Conservation (phyloP, 1,140 invertebrate genomes). For the Phymorhynchus buccinoides region DNA sequence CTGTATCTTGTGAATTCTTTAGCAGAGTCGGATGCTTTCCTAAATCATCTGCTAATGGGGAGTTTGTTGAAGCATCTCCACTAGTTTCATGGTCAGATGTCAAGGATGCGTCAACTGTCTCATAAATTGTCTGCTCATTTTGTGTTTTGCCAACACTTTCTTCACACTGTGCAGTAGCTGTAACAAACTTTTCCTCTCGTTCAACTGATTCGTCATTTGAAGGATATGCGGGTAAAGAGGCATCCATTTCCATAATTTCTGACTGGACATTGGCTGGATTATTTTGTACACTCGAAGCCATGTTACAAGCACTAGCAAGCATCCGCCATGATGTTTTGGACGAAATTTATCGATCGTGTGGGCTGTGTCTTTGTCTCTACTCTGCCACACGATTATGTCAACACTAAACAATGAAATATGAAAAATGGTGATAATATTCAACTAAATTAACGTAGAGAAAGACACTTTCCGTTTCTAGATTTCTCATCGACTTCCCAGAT, state of each 20-base stretch:
- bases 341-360: constrained; percentile 17
- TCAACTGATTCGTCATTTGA: background rate
- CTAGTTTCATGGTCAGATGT: background rate
- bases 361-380: too few species aligned
- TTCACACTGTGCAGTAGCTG: background rate
- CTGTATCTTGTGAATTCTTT: background rate
- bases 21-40: background rate
- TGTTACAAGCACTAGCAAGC: background rate
- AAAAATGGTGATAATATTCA: background rate
- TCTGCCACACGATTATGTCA: background rate
- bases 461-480: background rate
- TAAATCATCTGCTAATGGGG: background rate
- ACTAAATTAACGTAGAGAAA: background rate
- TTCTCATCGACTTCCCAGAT: background rate
- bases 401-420: background rate
- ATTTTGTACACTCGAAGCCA: background rate
- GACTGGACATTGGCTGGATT: background rate
- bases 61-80: background rate
- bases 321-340: constrained; percentile 30
- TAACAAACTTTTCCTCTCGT: background rate
- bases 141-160: background rate
- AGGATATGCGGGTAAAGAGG: background rate
- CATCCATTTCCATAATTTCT: background rate
- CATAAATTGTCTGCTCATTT: background rate
- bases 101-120: background rate